Evolutionary conservation across 2,113 vertebrate genomes (phyloP).

Genomic region (Poecilia latipinna): DNA sequence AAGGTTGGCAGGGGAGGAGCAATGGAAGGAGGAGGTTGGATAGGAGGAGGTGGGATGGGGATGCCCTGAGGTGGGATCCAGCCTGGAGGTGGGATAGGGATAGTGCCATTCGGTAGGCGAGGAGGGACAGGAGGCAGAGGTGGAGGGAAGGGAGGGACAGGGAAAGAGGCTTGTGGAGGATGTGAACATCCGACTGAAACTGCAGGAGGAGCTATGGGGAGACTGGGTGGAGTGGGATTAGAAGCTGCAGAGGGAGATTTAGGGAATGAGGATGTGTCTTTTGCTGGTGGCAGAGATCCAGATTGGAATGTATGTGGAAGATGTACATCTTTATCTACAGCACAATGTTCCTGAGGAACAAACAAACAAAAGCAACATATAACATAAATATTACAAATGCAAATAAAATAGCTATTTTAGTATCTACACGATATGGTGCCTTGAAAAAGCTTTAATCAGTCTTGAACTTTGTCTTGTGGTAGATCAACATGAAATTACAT

Average conservation of each 20-base stretch:
- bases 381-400: slow-evolving; percentile 1
- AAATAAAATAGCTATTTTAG: too few species aligned
- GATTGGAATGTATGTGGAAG: slow-evolving; percentile 82
- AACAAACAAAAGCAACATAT: slow-evolving; percentile 5
- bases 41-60: slow-evolving; percentile 41
- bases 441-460: too few species aligned
- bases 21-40: slow-evolving; percentile 44
- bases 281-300: slow-evolving; percentile 72
- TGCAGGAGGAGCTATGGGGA: slow-evolving; percentile 19
- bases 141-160: slow-evolving; percentile 45
- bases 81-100: slow-evolving; percentile 72
- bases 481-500: background rate
- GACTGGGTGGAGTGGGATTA: background rate
- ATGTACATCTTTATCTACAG: slow-evolving; percentile 84
- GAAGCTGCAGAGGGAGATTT: slow-evolving; percentile 24
- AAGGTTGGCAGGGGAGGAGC: slow-evolving; percentile 48
- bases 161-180: slow-evolving; percentile 29
- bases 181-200: slow-evolving; percentile 1
- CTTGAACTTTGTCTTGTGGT: background rate
- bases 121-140: slow-evolving; percentile 53
- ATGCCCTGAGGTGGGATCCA: slow-evolving; percentile 58
- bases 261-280: slow-evolving; percentile 13
- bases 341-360: slow-evolving; percentile 79
- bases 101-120: slow-evolving; percentile 64
- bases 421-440: too few species aligned